Conservation (phyloP, 2,888 invertebrate species). For the Lasioglossum zephyrum region DNA sequence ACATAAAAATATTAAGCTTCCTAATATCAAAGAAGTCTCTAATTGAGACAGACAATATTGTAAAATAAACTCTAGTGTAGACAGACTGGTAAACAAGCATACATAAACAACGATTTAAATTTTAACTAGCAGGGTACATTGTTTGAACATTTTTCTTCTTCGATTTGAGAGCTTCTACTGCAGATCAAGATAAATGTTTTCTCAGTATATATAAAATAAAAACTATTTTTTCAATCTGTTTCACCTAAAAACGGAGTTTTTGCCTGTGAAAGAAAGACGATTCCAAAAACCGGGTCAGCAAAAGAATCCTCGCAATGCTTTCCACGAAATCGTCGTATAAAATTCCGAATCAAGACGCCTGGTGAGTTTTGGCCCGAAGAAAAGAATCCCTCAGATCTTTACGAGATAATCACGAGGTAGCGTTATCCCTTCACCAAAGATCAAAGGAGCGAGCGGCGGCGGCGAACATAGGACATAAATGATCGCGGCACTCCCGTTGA, state of each 20-base stretch:
- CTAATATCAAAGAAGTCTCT: too few relatives aligned
- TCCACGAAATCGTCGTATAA: neutral
- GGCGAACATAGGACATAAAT: neutral
- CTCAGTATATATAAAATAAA: too few relatives aligned
- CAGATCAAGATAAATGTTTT: too few relatives aligned
- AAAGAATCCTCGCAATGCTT: neutral
- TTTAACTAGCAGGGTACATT: too few relatives aligned
- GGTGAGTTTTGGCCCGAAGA: neutral
- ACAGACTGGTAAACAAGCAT: neutral
- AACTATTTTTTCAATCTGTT: neutral
- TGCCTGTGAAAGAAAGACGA: neutral
- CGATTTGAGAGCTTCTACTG: too few relatives aligned
- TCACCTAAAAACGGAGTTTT: neutral
- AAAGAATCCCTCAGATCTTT: neutral
- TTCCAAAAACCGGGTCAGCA: neutral
- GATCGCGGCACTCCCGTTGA: conserved; percentile 36
- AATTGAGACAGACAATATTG: too few relatives aligned
- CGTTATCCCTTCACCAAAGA: neutral
- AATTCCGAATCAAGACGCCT: conserved; percentile 1
- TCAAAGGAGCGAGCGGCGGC: neutral
- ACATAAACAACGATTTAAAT: neutral
- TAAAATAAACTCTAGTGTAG: too few relatives aligned
- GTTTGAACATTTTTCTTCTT: too few relatives aligned
- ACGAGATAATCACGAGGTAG: conserved; percentile 2
- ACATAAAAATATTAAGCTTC: neutral